Base-by-base conservation (phyloP, 2,888 invertebrate species). In the Spilarctia lutea region DNA sequence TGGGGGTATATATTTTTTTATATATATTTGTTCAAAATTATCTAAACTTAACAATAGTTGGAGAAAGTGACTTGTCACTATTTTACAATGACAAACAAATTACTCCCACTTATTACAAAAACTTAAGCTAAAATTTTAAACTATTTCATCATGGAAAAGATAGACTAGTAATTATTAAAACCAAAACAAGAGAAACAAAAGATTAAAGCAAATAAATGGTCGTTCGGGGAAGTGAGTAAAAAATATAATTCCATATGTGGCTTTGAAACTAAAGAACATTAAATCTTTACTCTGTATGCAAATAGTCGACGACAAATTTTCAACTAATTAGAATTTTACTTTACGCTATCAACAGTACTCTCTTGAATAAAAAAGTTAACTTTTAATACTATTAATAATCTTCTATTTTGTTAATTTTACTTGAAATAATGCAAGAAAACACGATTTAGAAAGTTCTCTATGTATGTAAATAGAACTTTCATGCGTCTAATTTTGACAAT, bases 221-320 rank as follows among this genome's bases (percentile, higher is more conserved):
- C 18, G 24, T 48, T 33, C 48, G 1, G 10, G 8, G 42, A 27
- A 33, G 30, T 24, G 39, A 30, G 27, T 24, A 16, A 66, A 71
- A 71, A 75, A 72, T 65, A 68, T 48, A 33, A 56, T 45, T 48
- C 65, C 68, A 65, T 69, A 42, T 72, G 48, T 48, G 63, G 20
- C 65, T 27, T 39, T 69, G 33, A 69, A 72, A 74, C 68, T 39
- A 69, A 63, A 35, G 68, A 72, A 75, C 73, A 73, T 67, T 45
- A 45, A 67, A 67, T 52, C 18, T 65, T 30, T 68, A 71, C 72
- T 68, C 60, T 68, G 65, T 72, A 73, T 73, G 71, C 65, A 71
- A 71, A 73, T 69, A 45, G 65, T 71, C 16, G 27, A 68, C 7
- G 24, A 45, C 20, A 30, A n/a, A 48, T 48, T 48, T 48, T 48